Conservation (phyloP, 2,113 vertebrate genomes). For the Columba janthina region DNA sequence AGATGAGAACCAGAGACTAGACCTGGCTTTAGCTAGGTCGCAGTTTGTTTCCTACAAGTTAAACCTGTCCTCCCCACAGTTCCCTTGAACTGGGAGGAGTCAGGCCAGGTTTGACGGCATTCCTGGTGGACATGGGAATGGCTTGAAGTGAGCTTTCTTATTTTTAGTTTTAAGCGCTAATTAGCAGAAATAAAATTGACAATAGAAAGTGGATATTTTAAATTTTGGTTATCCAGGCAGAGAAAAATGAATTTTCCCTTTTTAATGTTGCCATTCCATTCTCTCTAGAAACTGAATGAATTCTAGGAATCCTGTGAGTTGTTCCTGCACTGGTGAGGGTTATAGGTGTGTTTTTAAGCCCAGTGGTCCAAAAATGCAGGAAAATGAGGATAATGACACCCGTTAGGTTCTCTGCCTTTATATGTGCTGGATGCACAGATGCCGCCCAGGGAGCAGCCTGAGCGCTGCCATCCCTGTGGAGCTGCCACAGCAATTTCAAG, state of each 20-base stretch:
- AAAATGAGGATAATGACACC: neutral
- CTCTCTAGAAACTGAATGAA: neutral
- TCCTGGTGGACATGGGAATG: neutral
- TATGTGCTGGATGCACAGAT: too few species aligned
- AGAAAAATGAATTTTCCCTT: neutral
- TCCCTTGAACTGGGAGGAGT: neutral
- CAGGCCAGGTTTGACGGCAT: neutral
- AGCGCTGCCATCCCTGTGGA: neutral
- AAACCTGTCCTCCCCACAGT: neutral
- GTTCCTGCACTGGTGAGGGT: neutral
- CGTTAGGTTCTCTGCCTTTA: neutral
- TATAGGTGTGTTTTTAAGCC: neutral
- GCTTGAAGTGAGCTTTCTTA: neutral
- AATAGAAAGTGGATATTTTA: neutral
- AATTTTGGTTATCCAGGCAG: neutral
- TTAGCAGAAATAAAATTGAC: neutral
- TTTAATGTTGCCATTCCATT: rapidly evolving
- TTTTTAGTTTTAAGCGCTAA: neutral
- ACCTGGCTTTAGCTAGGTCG: rapidly evolving
- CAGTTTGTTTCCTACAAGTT: neutral
- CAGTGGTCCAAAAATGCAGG: neutral
- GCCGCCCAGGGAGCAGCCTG: neutral
- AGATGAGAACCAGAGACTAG: neutral
- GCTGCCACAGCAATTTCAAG: rapidly evolving
- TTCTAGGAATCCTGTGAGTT: neutral